Percentiles rank a stretch among this genome's conserved stretches.
Conservation (phyloP, 2,113 vertebrate genomes). For the Calypte anna region DNA sequence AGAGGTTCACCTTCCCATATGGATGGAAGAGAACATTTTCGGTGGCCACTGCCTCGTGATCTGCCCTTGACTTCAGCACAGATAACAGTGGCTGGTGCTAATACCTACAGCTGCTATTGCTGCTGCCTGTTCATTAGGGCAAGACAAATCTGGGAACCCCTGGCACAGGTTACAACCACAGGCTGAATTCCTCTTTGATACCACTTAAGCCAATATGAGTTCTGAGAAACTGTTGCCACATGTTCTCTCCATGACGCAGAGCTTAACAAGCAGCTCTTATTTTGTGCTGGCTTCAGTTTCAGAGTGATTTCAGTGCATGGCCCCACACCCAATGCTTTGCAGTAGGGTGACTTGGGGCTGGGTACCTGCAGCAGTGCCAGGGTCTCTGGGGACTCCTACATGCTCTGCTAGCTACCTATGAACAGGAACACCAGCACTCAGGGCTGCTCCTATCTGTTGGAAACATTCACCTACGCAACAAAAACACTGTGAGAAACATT, state of each 20-base stretch:
- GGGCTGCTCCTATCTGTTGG: background rate
- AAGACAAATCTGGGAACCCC: background rate
- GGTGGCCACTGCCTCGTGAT: background rate
- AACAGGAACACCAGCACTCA: background rate
- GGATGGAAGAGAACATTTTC: background rate
- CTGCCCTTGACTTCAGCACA: background rate
- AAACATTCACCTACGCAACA: background rate
- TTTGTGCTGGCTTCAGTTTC: background rate
- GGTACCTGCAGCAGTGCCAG: background rate
- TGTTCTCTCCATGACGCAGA: background rate
- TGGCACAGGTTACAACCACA: conserved; percentile 16
- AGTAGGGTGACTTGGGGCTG: background rate
- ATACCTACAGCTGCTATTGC: background rate
- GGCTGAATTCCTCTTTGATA: conserved; percentile 43
- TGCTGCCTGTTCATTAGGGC: background rate
- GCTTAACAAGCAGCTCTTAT: background rate
- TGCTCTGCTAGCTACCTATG: background rate
- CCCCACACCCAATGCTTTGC: background rate
- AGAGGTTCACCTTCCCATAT: background rate
- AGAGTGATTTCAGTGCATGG: background rate
- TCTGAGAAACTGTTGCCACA: conserved; percentile 50
- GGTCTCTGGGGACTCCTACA: background rate
- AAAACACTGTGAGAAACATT: background rate
- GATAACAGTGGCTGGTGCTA: background rate
- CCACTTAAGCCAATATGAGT: conserved; percentile 12